Evolutionary conservation across 2,888 invertebrate genomes (phyloP).

Genomic region (Ypsolopha sequella): DNA sequence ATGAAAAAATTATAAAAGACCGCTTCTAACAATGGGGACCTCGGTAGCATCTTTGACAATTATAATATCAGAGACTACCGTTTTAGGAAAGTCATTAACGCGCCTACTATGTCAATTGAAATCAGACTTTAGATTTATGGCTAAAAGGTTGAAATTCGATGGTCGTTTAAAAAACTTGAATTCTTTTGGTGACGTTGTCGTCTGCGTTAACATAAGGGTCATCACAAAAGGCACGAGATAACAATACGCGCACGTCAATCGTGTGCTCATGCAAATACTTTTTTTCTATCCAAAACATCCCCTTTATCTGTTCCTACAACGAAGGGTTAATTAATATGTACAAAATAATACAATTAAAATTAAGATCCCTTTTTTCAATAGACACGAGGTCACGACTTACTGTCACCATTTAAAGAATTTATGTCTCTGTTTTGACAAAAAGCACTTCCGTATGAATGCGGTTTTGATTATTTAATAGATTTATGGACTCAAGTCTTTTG

Average conservation of each 20-base stretch:
- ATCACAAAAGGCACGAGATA: constrained; percentile 68
- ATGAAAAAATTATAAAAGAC: constrained; percentile 66
- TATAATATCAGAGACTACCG: constrained; percentile 52
- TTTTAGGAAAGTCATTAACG: constrained; percentile 33
- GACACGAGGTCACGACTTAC: constrained; percentile 63
- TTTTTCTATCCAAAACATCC: constrained; percentile 64
- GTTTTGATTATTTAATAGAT: constrained; percentile 47
- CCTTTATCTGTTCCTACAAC: constrained; percentile 57
- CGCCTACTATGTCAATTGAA: constrained; percentile 19
- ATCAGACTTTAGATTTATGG: constrained; percentile 35
- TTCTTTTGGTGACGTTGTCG: constrained; percentile 27
- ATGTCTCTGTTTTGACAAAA: constrained; percentile 61
- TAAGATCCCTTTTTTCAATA: constrained; percentile 53
- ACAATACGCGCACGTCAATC: constrained; percentile 68
- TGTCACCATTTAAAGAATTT: constrained; percentile 56
- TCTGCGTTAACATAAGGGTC: constrained; percentile 64
- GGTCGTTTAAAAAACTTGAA: constrained; percentile 20
- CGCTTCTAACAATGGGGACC: constrained; percentile 55
- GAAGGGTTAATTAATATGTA: constrained; percentile 70
- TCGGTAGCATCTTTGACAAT: constrained; percentile 72
- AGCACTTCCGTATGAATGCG: constrained; percentile 38
- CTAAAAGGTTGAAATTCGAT: constrained; percentile 34
- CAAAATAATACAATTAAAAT: constrained; percentile 63
- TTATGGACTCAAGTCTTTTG: constrained; percentile 49
- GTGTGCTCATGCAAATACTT: constrained; percentile 69